phyloP scores from a whole-genome alignment of 2,113 vertebrate species.

The Anhinga rufa region DNA sequence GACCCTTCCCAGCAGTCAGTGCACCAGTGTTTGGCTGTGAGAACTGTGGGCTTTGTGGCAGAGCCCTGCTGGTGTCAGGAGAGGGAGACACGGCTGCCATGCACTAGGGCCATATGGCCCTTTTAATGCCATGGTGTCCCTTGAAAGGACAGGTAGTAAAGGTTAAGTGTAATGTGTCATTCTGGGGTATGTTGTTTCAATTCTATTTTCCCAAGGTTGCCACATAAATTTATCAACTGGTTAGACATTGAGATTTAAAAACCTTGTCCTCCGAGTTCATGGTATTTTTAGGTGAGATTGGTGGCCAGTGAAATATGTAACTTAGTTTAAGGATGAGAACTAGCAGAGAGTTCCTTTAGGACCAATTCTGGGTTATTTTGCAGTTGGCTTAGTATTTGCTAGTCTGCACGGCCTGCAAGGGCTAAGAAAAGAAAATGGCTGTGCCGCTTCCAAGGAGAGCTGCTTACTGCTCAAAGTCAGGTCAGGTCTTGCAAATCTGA shows the following conservation, averaged over 20 bases:
- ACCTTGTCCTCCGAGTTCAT: not conserved
- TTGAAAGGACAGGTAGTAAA: not conserved
- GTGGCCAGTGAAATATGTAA: not conserved
- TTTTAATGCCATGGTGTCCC: not conserved
- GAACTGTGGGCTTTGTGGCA: not conserved
- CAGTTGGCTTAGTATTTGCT: not conserved
- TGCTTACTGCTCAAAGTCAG: not conserved
- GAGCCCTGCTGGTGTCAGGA: not conserved
- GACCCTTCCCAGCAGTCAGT: too few relatives aligned
- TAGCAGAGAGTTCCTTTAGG: not conserved
- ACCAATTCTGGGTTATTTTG: not conserved
- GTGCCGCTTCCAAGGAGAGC: not conserved
- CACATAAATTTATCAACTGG: not conserved
- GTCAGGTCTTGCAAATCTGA: not conserved
- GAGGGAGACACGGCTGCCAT: not conserved
- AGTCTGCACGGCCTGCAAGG: not conserved
- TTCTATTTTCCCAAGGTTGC: not conserved
- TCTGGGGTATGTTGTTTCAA: not conserved
- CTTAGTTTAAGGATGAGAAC: not conserved
- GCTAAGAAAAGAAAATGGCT: not conserved
- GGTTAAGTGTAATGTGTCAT: not conserved
- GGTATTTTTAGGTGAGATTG: not conserved
- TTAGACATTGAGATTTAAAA: not conserved
- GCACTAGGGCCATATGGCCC: accelerated
- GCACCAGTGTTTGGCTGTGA: not conserved